Evolutionary conservation across 2,797 vertebrate species (phyloP), one percentile per base, ranked within the genome.

Genomic region (Erpetoichthys calabaricus): DNA sequence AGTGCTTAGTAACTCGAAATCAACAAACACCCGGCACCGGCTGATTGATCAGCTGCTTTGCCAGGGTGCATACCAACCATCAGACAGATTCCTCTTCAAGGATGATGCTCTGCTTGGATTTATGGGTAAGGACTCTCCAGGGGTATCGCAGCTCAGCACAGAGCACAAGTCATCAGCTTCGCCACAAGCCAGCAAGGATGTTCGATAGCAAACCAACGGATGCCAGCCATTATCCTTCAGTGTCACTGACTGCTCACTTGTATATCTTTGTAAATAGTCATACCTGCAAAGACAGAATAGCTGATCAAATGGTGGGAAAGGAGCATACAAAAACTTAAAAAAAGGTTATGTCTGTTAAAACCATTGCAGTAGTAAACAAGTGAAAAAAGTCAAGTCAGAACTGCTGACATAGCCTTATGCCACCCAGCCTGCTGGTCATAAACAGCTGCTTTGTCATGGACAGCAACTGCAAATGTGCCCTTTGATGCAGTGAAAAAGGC

Each of bases 191-290:
- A 90, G 56, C 57, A 96, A 75, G 5, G 91, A 93, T 4, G 79
- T 84, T 1, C 85, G 86, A 66, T 96, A 96, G 61, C 75, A 85
- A 62, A 82, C 60, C n/a, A 93, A 71, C 0, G 89, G 89, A 64
- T 86, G 80, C 91, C 91, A 92, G 67, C 77, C 57, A 0, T 89
- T 86, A 57, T 87, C 88, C 70, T 75, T 80, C 75, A 78, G 78
- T 70, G 75, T 65, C 8, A 73, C 60, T 56, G 77, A 64, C 54
- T 85, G 81, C 60, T 89, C 86, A 0, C 75, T 75, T 1, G 80
- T 63, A 60, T 85, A 86, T 54, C 80, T 87, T 73, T 89, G 89
- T 65, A 96, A 76, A 72, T 91, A 91, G 55, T 74, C 66, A 42
- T 86, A 83, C 60, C 92, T 94, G 66, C 5, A 57, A 6, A 53